Evolutionary conservation across 2,888 invertebrate species (phyloP).

Genomic region (Gisinianus flammeolus): DNA sequence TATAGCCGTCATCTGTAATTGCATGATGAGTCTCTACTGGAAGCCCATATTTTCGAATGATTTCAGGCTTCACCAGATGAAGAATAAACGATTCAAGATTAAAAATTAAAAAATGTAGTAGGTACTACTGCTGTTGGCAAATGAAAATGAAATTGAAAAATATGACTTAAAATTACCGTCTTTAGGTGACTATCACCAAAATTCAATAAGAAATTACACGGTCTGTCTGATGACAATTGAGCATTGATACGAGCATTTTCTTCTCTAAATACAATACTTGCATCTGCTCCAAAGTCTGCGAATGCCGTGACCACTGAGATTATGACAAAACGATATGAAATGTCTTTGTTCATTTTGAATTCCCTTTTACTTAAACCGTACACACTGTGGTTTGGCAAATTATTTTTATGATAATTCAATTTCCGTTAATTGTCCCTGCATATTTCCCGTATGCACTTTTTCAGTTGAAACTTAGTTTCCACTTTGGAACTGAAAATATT

Average conservation of each 20-base stretch:
- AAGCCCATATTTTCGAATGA: not conserved
- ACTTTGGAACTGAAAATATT: too few species aligned
- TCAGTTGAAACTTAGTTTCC: too few species aligned
- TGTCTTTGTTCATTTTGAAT: too few species aligned
- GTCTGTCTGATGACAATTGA: not conserved
- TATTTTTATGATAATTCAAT: too few species aligned
- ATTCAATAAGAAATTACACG: not conserved
- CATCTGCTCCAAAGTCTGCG: not conserved
- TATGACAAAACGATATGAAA: too few species aligned
- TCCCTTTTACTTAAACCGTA: too few species aligned
- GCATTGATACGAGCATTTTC: not conserved
- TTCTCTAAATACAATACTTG: not conserved
- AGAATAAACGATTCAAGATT: not conserved
- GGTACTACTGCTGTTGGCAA: not conserved
- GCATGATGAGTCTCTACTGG: constrained; percentile 1
- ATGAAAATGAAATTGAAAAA: not conserved
- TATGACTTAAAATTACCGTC: not conserved
- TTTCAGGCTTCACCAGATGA: not conserved
- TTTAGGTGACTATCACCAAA: not conserved
- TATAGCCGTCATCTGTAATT: constrained; percentile 15
- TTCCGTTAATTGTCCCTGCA: too few species aligned
- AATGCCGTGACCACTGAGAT: too few species aligned
- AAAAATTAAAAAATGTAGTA: not conserved
- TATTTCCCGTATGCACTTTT: too few species aligned
- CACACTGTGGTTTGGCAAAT: too few species aligned